Base-by-base conservation (phyloP, 2,797 vertebrate genomes). In the Chaetodon trifasciatus region DNA sequence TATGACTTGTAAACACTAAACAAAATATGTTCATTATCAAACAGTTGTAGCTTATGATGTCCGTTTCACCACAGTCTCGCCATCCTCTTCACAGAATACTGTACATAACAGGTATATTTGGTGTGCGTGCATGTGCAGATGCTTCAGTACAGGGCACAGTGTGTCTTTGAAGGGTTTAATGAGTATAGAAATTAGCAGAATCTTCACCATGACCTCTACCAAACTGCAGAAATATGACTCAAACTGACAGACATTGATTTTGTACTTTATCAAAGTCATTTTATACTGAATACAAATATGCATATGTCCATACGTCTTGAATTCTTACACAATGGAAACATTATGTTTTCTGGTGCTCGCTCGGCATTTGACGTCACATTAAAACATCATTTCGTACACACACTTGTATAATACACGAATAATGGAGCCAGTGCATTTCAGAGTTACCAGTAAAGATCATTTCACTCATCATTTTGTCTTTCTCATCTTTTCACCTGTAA, bases 401-500 rank as follows among this genome's bases (percentile, higher is more conserved):
- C n/a, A 56, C 10, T 17, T 67, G 53, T 47, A 40, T n/a, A 52
- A 73, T 9, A 56, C 32, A 5, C 6, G 0, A 50, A 44, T 53
- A 57, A 70, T 61, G 21, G 50, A 78, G 52, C 11, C 21, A 10
- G 24, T 10, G 13, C 42, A 21, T 75, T 40, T 66, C 62, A 68
- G 62, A 70, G 61, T 58, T 24, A 58, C 57, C 55, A 65, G 57
- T 70, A 55, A 66, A 57, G 24, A 62, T 49, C 1, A 12, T 49
- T 73, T 76, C n/a, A 13, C 61, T 58, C 42, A 11, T 10, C 58
- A 76, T 24, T 21, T 57, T 10, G 7, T 86, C 69, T 86, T 55
- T 58, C 40, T 76, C 65, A 82, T 80, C 80, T 74, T 49, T 15
- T 86, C 78, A 81, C 58, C 84, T 86, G 79, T 89, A 88, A 90